Conservation (phyloP, 1,140 invertebrate species). For the Tetragonula clypearis region DNA sequence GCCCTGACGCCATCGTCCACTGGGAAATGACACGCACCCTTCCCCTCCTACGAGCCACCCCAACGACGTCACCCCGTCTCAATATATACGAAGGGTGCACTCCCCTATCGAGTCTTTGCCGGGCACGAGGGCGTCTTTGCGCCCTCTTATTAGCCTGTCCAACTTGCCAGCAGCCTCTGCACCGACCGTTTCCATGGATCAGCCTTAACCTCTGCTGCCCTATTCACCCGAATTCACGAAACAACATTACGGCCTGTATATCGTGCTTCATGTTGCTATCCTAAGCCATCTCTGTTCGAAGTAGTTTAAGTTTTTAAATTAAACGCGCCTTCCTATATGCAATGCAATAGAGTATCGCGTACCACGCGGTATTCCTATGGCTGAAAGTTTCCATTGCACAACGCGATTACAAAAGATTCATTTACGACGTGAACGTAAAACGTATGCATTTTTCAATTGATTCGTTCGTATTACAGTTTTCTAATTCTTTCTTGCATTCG, state of each 20-base stretch:
- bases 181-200: conserved; percentile 60
- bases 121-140: conserved; percentile 66
- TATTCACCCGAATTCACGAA: conserved; percentile 63
- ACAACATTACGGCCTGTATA: conserved; percentile 40
- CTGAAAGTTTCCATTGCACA: too few relatives aligned
- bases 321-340: neutral
- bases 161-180: conserved; percentile 50
- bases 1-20: conserved; percentile 72
- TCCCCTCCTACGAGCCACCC: conserved; percentile 55
- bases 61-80: conserved; percentile 68
- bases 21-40: conserved; percentile 72
- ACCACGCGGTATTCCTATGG: too few relatives aligned
- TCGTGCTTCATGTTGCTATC: neutral
- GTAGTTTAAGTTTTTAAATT: neutral
- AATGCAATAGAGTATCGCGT: too few relatives aligned
- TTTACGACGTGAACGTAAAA: too few relatives aligned
- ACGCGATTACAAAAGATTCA: too few relatives aligned
- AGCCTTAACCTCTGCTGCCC: conserved; percentile 62
- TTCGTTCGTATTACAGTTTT: too few relatives aligned
- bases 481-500: too few relatives aligned
- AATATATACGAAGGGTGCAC: conserved; percentile 61
- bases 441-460: too few relatives aligned
- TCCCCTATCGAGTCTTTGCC: conserved; percentile 57
- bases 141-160: conserved; percentile 65
- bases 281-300: neutral